These are phyloP conservation scores for Trichonephila clavata DNA, from an alignment of 1,140 invertebrate genomes.

Conservation along the genomic window DNA sequence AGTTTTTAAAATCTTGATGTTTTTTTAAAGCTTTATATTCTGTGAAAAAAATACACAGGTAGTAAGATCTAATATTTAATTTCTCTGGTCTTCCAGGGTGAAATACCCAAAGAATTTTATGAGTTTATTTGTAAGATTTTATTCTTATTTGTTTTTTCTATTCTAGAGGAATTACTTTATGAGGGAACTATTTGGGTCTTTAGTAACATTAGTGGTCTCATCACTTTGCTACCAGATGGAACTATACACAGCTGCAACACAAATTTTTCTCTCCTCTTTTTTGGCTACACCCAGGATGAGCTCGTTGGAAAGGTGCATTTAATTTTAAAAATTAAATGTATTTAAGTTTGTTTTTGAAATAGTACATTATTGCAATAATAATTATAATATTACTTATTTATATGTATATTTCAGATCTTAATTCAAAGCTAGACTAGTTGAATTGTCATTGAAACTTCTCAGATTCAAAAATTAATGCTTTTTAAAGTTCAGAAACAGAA, in stretches of 20 bases:
- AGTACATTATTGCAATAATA: too few species aligned
- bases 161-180: conserved; percentile 72
- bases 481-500: too few species aligned
- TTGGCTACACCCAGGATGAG: conserved; percentile 85
- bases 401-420: too few species aligned
- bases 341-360: neutral
- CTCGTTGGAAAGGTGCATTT: conserved; percentile 84
- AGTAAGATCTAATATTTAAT: too few species aligned
- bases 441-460: too few species aligned
- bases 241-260: conserved; percentile 86
- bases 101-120: neutral
- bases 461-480: too few species aligned
- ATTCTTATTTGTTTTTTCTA: neutral
- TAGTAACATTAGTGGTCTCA: conserved; percentile 86
- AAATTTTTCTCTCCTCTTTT: conserved; percentile 85
- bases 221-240: conserved; percentile 85
- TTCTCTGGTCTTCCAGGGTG: too few species aligned
- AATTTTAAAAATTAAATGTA: neutral
- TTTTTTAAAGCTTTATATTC: too few species aligned
- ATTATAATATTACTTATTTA: too few species aligned
- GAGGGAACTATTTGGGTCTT: conserved; percentile 82
- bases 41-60: too few species aligned
- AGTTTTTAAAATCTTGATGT: too few species aligned
- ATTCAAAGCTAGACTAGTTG: too few species aligned
- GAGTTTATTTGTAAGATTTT: neutral